A percentile compares a stretch with the other conserved stretches of the same genome.
Conservation (phyloP, 2,113 vertebrate species). For the Taurulus bubalis region DNA sequence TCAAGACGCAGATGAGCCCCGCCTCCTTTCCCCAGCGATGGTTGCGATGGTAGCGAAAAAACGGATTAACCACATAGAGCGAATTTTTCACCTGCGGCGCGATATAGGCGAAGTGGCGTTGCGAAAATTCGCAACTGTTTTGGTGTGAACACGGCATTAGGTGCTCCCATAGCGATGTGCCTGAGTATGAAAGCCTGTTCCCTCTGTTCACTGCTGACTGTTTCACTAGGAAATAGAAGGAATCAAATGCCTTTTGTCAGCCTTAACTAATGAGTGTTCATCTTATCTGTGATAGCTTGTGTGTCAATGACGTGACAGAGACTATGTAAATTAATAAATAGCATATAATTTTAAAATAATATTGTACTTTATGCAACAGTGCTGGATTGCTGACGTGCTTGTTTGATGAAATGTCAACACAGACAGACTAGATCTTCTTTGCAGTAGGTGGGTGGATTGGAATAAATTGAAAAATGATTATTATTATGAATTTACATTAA, state of each 20-base stretch:
- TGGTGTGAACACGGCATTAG: no score
- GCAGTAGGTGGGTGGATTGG: neutral
- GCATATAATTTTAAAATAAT: neutral
- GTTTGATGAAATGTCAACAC: neutral
- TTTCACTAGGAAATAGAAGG: no score
- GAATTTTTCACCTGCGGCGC: no score
- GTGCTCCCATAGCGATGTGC: neutral
- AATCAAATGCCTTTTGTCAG: neutral
- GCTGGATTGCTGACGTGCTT: neutral
- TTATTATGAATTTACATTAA: neutral
- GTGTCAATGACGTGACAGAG: neutral
- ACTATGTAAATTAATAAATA: neutral
- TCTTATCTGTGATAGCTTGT: constrained; percentile 4
- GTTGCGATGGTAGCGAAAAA: no score
- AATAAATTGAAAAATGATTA: neutral
- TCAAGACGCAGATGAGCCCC: no score
- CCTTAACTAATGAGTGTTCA: neutral
- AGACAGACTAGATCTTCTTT: neutral
- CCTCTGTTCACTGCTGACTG: neutral
- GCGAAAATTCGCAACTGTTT: no score
- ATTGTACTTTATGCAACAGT: neutral
- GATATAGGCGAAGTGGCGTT: no score
- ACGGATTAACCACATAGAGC: no score
- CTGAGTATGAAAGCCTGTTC: neutral
- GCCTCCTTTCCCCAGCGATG: no score